A percentile compares a stretch with the other conserved stretches of the same genome.
phyloP scores from a whole-genome alignment of 2,888 invertebrate genomes.

The Cheilosia impressa region DNA sequence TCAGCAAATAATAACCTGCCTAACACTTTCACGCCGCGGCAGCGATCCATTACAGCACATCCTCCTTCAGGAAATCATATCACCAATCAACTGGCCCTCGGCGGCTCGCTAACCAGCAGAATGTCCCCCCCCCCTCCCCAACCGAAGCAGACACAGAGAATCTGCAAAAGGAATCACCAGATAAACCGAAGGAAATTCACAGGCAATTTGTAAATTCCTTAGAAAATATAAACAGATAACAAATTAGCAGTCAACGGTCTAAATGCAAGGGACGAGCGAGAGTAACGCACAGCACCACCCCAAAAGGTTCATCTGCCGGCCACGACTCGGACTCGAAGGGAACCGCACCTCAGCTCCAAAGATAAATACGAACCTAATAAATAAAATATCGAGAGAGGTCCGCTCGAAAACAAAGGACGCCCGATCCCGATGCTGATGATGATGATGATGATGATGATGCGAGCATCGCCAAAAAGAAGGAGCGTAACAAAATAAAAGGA shows the following conservation, averaged over 20 bases:
- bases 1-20: constrained; percentile 72
- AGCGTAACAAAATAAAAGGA: constrained; percentile 61
- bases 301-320: constrained; percentile 43
- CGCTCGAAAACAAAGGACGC: constrained; percentile 60
- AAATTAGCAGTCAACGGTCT: constrained; percentile 71
- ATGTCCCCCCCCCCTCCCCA: not conserved
- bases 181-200: constrained; percentile 73
- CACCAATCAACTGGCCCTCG: constrained; percentile 53
- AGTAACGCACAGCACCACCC: constrained; percentile 67
- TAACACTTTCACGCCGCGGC: constrained; percentile 69
- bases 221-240: constrained; percentile 75
- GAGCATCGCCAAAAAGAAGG: constrained; percentile 53
- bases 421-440: not conserved
- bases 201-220: constrained; percentile 76
- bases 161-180: constrained; percentile 62
- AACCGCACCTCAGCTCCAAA: constrained; percentile 35
- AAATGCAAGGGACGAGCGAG: constrained; percentile 25
- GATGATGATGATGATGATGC: constrained; percentile 29
- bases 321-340: constrained; percentile 19
- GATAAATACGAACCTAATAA: constrained; percentile 74
- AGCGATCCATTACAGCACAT: constrained; percentile 26
- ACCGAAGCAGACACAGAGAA: constrained; percentile 6
- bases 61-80: constrained; percentile 51
- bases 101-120: not conserved
- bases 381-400: constrained; percentile 70